These are phyloP conservation scores for Metridium senile DNA, from an alignment of 92 coral and sea anemone species.

Conservation along the genomic window DNA sequence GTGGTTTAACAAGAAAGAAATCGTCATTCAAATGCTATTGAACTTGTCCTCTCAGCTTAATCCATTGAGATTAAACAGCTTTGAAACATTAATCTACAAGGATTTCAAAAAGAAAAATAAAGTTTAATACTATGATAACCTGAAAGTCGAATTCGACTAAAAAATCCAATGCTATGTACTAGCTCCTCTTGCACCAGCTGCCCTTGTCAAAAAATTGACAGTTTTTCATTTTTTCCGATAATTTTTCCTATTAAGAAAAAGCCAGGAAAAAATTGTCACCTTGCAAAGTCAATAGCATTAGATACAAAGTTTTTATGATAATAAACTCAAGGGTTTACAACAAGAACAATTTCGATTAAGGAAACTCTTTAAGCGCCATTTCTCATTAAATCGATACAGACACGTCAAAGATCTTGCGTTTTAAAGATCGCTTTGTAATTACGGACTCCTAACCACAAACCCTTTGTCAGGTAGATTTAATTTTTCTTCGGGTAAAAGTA, in stretches of 20 bases:
- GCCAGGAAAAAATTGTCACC: constrained; percentile 19
- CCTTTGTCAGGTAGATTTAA: constrained; percentile 25
- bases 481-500: constrained; percentile 20
- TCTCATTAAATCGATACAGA: constrained; percentile 31
- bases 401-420: constrained; percentile 11
- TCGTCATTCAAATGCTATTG: not conserved
- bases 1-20: not conserved
- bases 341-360: not conserved
- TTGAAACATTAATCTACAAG: not conserved
- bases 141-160: not conserved
- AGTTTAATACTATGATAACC: not conserved
- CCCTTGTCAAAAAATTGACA: constrained; percentile 1
- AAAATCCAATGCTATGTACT: not conserved
- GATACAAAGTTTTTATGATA: constrained; percentile 22
- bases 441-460: constrained; percentile 29
- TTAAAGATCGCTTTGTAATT: constrained; percentile 21
- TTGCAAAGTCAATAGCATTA: constrained; percentile 14
- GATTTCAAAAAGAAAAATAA: constrained; percentile 1
- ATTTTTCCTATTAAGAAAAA: constrained; percentile 19
- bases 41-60: not conserved
- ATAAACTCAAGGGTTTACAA: constrained; percentile 13
- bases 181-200: not conserved
- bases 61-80: not conserved
- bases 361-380: constrained; percentile 28
- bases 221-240: not conserved